These are phyloP conservation scores for Alligator mississippiensis DNA, from an alignment of 2,113 vertebrate species.

Conservation along the genomic window DNA sequence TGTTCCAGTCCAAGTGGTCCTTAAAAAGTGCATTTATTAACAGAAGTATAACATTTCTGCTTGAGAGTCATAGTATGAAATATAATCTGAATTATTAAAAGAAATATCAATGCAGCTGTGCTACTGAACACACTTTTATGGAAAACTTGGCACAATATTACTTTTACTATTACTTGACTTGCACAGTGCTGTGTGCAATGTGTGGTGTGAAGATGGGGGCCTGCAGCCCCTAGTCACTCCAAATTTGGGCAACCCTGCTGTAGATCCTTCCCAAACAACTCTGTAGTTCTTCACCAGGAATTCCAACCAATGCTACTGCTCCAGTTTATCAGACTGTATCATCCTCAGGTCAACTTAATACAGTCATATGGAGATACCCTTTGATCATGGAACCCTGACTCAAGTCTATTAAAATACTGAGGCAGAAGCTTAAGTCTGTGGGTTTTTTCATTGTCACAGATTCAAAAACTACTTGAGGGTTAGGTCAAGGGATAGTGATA, in stretches of 20 bases:
- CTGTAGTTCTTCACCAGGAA: not conserved
- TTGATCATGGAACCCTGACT: fast-evolving
- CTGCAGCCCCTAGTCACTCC: not conserved
- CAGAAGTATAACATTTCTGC: not conserved
- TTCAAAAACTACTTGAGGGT: not conserved
- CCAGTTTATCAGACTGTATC: not conserved
- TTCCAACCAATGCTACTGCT: not conserved
- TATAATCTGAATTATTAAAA: not conserved
- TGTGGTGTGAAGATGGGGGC: no score
- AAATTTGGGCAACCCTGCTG: not conserved
- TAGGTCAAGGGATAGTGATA: not conserved
- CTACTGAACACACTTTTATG: not conserved
- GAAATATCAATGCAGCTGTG: not conserved
- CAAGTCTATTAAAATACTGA: not conserved
- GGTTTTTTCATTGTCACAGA: fast-evolving
- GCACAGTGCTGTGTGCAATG: no score
- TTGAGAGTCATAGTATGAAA: not conserved
- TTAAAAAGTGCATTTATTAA: not conserved
- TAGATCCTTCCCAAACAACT: not conserved
- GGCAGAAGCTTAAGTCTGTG: not conserved
- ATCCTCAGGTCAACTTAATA: not conserved
- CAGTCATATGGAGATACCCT: slow-evolving; percentile 9
- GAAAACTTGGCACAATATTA: not conserved
- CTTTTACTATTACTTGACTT: not conserved
- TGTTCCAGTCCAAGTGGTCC: not conserved